Evolutionary conservation across 2,888 invertebrate species (phyloP).

Genomic region (Brenthis ino): DNA sequence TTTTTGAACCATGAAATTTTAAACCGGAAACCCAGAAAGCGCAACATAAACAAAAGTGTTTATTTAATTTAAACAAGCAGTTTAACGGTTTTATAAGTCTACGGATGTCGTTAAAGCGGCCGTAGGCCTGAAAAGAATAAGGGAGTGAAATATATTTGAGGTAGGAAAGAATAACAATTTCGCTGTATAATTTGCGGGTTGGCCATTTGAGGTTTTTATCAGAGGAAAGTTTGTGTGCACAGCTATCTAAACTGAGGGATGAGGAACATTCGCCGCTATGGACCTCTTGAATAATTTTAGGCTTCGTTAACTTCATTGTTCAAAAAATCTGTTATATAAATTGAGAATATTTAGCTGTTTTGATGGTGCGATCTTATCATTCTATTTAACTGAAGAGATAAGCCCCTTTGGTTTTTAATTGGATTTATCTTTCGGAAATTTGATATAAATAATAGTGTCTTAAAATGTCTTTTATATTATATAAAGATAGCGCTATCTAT

Average conservation of each 20-base stretch:
- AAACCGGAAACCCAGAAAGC: conserved; percentile 39
- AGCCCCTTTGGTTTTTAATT: no score
- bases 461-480: background rate
- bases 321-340: conserved; percentile 60
- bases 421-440: no score
- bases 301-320: conserved; percentile 75
- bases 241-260: conserved; percentile 69
- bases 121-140: conserved; percentile 54
- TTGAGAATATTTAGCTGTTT: conserved; percentile 38
- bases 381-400: no score
- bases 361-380: background rate
- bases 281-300: conserved; percentile 72
- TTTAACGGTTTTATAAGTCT: conserved; percentile 64
- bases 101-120: conserved; percentile 61
- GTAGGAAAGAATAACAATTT: conserved; percentile 65
- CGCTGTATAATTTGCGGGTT: conserved; percentile 71
- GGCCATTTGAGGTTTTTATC: conserved; percentile 79
- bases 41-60: conserved; percentile 53
- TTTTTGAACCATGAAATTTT: conserved; percentile 37
- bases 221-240: conserved; percentile 71
- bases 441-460: background rate
- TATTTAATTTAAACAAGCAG: conserved; percentile 67
- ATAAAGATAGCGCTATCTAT: no score
- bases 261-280: conserved; percentile 67
- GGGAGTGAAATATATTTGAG: conserved; percentile 54